These are phyloP conservation scores for Phortica variegata DNA, from an alignment of 1,140 invertebrate genomes.

Conservation along the genomic window DNA sequence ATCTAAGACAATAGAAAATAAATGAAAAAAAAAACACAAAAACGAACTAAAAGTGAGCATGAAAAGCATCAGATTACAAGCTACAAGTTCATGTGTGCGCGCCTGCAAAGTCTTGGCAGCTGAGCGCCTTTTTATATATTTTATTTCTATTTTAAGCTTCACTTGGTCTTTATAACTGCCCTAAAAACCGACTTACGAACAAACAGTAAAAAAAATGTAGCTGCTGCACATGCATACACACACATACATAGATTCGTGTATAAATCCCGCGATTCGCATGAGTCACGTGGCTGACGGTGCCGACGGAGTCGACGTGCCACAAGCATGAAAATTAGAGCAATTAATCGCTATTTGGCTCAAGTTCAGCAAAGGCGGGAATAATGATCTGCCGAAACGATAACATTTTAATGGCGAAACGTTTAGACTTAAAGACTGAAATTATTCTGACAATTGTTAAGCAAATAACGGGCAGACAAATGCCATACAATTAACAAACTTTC, in stretches of 20 bases:
- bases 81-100: slow-evolving; percentile 47
- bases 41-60: slow-evolving; percentile 38
- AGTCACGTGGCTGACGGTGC: not conserved
- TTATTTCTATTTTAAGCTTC: too few relatives aligned
- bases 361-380: too few relatives aligned
- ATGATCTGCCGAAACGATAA: too few relatives aligned
- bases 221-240: slow-evolving; percentile 14
- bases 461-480: too few relatives aligned
- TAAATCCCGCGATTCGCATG: slow-evolving; percentile 19
- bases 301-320: too few relatives aligned
- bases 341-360: too few relatives aligned
- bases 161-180: slow-evolving; percentile 19
- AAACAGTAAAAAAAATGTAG: slow-evolving; percentile 12
- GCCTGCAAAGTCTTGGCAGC: not conserved
- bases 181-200: slow-evolving; percentile 26
- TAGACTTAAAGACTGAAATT: too few relatives aligned
- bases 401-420: too few relatives aligned
- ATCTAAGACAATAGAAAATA: slow-evolving; percentile 41
- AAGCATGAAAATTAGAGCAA: too few relatives aligned
- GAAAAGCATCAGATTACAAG: slow-evolving; percentile 22
- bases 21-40: slow-evolving; percentile 17
- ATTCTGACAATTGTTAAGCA: too few relatives aligned
- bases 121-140: too few relatives aligned
- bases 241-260: slow-evolving; percentile 44
- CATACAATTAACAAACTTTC: too few relatives aligned